A percentile compares a stretch with the other conserved stretches of the same genome.
Evolutionary conservation across 2,888 invertebrate species (phyloP).

Genomic region (Amitus sp.): DNA sequence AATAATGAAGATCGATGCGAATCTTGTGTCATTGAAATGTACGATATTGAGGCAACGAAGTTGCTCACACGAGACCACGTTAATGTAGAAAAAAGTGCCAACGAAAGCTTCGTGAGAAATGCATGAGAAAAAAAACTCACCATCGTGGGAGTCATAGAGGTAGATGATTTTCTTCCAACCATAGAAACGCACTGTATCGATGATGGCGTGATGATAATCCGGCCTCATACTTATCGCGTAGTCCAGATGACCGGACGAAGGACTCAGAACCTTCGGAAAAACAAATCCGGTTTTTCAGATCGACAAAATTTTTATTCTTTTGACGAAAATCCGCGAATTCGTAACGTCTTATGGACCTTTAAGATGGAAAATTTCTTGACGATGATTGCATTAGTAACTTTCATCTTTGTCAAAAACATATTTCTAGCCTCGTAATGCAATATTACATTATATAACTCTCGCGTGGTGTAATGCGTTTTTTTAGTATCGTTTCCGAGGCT

Average conservation of each 20-base stretch:
- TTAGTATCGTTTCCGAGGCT: no score
- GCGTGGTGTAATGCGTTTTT: no score
- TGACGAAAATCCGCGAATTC: no score
- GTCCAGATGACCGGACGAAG: constrained; percentile 88
- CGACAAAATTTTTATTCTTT: no score
- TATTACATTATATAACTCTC: no score
- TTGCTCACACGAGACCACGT: constrained; percentile 47
- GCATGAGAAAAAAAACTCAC: constrained; percentile 70
- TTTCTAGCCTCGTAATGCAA: no score
- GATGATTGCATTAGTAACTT: no score
- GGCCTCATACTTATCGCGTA: constrained; percentile 95
- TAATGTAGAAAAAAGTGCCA: constrained; percentile 53
- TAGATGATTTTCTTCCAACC: constrained; percentile 91
- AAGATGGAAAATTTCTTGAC: no score
- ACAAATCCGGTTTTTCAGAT: no score
- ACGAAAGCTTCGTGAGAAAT: constrained; percentile 52
- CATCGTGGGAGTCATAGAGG: constrained; percentile 90
- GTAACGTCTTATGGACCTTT: no score
- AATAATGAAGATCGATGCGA: background rate
- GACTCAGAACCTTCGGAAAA: constrained; percentile 87
- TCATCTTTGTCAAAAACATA: no score
- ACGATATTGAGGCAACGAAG: constrained; percentile 43
- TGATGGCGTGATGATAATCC: constrained; percentile 94
- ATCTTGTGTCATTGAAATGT: constrained; percentile 14
- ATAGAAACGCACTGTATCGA: constrained; percentile 93